These are phyloP conservation scores for Kryptolebias marmoratus DNA, from an alignment of 2,113 vertebrate genomes.

Conservation along the genomic window DNA sequence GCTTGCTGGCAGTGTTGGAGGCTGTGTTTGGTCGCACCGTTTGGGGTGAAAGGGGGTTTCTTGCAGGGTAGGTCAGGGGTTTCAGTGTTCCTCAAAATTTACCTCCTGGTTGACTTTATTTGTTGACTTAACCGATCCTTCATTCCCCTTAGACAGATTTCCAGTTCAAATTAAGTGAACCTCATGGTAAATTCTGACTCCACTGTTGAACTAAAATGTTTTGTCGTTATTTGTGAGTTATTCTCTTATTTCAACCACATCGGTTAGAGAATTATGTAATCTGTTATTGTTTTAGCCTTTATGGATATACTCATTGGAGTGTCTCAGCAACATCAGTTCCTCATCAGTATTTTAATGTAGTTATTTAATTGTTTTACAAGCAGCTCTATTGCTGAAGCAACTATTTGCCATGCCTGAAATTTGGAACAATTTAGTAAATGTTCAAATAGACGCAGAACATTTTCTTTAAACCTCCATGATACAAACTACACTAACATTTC, in stretches of 20 bases:
- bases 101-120: conserved; percentile 60
- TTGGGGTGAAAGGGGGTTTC: conserved; percentile 45
- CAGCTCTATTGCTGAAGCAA: not conserved
- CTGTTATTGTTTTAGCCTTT: not conserved
- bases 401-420: not conserved
- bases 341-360: not conserved
- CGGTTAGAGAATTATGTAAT: not conserved
- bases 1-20: conserved; percentile 61
- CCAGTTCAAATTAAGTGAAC: conserved; percentile 24
- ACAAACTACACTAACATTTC: conserved; percentile 37
- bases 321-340: no score
- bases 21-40: conserved; percentile 54
- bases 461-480: conserved; percentile 26
- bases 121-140: conserved; percentile 61
- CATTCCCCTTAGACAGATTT: conserved; percentile 28
- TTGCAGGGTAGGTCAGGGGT: conserved; percentile 59
- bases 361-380: conserved; percentile 7
- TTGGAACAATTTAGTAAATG: conserved; percentile 6
- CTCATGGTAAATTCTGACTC: not conserved
- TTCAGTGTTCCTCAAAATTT: conserved; percentile 54
- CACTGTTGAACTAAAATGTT: not conserved
- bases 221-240: conserved; percentile 8
- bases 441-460: conserved; percentile 8
- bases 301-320: not conserved
- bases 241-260: not conserved